Percentiles rank a stretch among this genome's conserved stretches.
Evolutionary conservation across 2,113 vertebrate species (phyloP).

Genomic region (Oreocharis arfaki): DNA sequence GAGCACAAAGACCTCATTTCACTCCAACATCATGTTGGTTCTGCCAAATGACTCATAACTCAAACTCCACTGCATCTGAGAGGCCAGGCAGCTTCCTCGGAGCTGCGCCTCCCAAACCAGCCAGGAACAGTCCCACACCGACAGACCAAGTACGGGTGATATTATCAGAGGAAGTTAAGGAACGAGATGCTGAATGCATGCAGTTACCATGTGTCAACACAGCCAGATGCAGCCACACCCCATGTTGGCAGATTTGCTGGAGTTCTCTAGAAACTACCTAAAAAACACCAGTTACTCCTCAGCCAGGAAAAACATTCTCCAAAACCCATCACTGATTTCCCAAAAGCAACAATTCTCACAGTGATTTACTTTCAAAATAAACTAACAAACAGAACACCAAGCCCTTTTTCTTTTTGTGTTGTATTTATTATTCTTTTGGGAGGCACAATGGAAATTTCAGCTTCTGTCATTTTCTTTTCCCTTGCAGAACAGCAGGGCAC

Average conservation of each 20-base stretch:
- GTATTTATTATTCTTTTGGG: conserved; percentile 33
- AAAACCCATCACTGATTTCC: not conserved
- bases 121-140: not conserved
- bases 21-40: not conserved
- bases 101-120: not conserved
- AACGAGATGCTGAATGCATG: not conserved
- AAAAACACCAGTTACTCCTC: not conserved
- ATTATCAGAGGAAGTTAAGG: not conserved
- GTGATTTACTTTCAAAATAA: not conserved
- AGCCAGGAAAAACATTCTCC: not conserved
- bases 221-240: not conserved
- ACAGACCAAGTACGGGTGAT: not conserved
- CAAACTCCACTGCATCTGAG: not conserved
- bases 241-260: not conserved
- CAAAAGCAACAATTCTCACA: not conserved
- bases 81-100: not conserved
- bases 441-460: not conserved
- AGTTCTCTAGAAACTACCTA: not conserved
- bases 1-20: not conserved
- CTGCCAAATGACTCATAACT: not conserved
- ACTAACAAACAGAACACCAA: not conserved
- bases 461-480: not conserved
- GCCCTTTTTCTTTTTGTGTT: not conserved
- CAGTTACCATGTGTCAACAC: not conserved
- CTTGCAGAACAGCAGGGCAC: not conserved